phyloP scores from a whole-genome alignment of 2,888 invertebrate genomes.

The Cephus pygmeus region DNA sequence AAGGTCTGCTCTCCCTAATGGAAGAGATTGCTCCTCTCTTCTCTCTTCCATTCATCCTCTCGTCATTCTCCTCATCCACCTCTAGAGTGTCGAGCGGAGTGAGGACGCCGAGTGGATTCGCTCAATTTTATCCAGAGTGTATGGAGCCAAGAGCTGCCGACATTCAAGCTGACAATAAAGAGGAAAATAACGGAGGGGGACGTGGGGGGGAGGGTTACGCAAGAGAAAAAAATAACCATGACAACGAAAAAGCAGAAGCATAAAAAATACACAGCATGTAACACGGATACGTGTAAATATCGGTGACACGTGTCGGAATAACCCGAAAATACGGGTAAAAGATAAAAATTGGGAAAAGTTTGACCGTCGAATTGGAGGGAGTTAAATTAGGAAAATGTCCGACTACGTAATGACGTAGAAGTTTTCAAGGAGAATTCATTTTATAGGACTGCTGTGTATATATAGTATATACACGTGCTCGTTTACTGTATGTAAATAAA shows the following conservation, averaged over 20 bases:
- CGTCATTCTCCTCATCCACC: background rate
- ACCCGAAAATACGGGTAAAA: background rate
- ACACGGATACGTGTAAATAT: background rate
- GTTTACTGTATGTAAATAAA: background rate
- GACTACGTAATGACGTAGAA: background rate
- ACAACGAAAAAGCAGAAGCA: background rate
- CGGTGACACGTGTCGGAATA: background rate
- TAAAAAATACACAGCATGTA: background rate
- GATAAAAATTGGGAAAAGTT: background rate
- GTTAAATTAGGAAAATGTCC: background rate
- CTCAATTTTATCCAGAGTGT: background rate
- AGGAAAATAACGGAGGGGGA: background rate
- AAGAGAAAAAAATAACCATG: background rate
- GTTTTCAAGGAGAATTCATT: background rate
- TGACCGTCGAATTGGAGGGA: background rate
- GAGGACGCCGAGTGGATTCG: background rate
- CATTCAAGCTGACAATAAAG: background rate
- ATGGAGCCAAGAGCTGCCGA: background rate
- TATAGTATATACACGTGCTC: background rate
- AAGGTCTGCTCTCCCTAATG: constrained; percentile 28
- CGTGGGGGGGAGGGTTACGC: too few relatives aligned
- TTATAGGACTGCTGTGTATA: background rate
- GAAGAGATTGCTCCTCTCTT: constrained; percentile 24
- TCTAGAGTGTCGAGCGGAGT: background rate
- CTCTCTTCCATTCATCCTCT: background rate